Conservation (phyloP, 1,140 invertebrate genomes). For the Portunus trituberculatus region DNA sequence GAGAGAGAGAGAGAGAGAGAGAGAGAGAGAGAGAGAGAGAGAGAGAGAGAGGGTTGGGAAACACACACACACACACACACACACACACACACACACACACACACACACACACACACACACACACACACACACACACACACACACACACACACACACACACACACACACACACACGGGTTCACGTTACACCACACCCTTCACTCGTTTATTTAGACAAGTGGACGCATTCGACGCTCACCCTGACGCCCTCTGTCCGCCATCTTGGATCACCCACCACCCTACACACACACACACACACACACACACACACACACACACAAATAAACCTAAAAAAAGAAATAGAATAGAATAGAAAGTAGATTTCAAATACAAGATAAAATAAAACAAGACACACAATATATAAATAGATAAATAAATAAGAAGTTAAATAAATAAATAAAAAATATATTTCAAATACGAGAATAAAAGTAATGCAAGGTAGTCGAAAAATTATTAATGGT, state of each 20-base stretch:
- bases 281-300: too few relatives aligned
- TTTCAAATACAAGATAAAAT: neutral
- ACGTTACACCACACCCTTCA: neutral
- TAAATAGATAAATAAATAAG: neutral
- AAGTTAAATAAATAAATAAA: neutral
- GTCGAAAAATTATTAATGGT: too few relatives aligned
- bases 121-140: neutral
- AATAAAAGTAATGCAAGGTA: neutral
- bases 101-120: slow-evolving; percentile 32
- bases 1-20: neutral
- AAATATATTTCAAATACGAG: too few relatives aligned
- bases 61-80: neutral
- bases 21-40: too few relatives aligned
- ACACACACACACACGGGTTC: slow-evolving; percentile 34
- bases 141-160: slow-evolving; percentile 45
- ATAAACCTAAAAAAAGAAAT: too few relatives aligned
- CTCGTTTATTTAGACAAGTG: neutral
- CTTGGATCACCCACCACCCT: too few relatives aligned
- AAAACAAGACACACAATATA: neutral
- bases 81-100: slow-evolving; percentile 45
- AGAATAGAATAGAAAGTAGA: too few relatives aligned
- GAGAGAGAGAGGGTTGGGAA: too few relatives aligned
- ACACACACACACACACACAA: too few relatives aligned
- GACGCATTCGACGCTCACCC: too few relatives aligned
- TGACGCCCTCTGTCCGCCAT: too few relatives aligned